Percentiles rank a stretch among this genome's conserved stretches.
These are phyloP conservation scores for Tetrao urogallus DNA, from an alignment of 2,113 vertebrate genomes.

Conservation along the genomic window DNA sequence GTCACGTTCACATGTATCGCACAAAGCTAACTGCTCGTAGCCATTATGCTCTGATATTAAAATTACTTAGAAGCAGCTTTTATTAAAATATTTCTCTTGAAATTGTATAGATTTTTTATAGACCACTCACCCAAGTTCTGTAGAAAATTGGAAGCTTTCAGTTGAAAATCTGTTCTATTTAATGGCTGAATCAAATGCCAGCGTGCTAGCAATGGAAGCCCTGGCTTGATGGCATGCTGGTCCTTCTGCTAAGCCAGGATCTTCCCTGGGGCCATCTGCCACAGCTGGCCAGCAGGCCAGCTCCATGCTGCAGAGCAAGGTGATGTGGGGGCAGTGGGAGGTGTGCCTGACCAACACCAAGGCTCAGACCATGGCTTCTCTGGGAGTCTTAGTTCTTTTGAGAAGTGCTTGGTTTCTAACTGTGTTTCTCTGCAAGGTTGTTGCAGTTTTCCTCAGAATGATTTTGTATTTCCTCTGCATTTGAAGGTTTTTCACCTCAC, in stretches of 20 bases:
- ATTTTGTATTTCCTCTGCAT: not conserved
- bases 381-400: not conserved
- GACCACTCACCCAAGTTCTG: not conserved
- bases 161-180: not conserved
- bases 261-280: not conserved
- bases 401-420: not conserved
- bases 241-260: not conserved
- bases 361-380: not conserved
- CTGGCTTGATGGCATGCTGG: not conserved
- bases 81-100: not conserved
- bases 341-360: too few relatives aligned
- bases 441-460: not conserved
- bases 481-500: not conserved
- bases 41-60: fast-evolving
- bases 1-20: fast-evolving
- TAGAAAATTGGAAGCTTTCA: not conserved
- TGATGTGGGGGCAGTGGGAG: not conserved
- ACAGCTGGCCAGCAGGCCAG: fast-evolving
- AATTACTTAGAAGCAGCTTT: not conserved
- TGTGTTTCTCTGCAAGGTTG: not conserved
- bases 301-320: not conserved
- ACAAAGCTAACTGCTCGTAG: fast-evolving
- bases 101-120: not conserved
- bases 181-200: not conserved
- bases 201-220: not conserved